phyloP scores from a whole-genome alignment of 2,113 vertebrate species.

The Arvicanthis niloticus region DNA sequence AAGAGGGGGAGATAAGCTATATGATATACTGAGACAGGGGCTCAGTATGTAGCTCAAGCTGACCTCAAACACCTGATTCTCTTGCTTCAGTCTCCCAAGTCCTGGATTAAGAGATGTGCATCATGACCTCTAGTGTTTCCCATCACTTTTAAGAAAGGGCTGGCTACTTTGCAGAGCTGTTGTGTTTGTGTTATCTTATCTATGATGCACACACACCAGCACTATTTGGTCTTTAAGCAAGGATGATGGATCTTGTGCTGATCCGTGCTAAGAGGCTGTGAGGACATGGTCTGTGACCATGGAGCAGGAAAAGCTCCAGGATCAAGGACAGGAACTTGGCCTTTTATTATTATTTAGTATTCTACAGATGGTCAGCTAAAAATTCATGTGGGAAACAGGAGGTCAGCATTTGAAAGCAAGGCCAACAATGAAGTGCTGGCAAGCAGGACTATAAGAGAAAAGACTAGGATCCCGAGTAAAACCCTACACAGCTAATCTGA shows the following conservation, averaged over 20 bases:
- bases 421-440: background rate
- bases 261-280: background rate
- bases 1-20: background rate
- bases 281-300: background rate
- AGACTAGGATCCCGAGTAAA: background rate
- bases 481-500: background rate
- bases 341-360: conserved; percentile 21
- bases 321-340: conserved; percentile 2
- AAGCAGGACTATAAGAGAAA: background rate
- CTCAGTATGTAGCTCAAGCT: background rate
- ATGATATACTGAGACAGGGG: background rate
- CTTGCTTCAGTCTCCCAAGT: background rate
- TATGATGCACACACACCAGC: fast-evolving
- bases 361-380: background rate
- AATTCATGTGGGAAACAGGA: background rate
- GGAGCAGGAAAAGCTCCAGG: background rate
- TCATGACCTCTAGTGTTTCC: background rate
- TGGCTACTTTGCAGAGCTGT: background rate
- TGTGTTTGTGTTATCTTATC: background rate
- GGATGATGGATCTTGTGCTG: background rate
- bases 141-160: background rate
- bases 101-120: background rate
- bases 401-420: background rate
- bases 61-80: background rate
- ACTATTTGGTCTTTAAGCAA: background rate